Evolutionary conservation across 2,113 vertebrate genomes (phyloP).

Genomic region (Podarcis cretensis): DNA sequence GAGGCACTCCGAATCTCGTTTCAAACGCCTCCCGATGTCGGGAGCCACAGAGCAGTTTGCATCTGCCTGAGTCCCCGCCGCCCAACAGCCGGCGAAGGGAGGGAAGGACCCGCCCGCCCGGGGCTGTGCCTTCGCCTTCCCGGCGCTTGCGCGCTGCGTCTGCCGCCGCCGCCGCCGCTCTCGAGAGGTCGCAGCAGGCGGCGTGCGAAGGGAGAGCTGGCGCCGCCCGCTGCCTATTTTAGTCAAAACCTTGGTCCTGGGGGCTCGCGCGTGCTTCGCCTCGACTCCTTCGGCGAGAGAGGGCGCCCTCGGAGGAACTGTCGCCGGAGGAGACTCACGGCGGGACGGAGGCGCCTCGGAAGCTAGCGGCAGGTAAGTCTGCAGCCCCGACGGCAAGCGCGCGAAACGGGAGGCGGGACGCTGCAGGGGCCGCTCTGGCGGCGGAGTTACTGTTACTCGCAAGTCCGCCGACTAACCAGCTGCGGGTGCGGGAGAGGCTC

Average conservation of each 20-base stretch:
- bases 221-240: slow-evolving; percentile 60
- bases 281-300: neutral
- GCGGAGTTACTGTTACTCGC: neutral
- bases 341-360: neutral
- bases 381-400: neutral
- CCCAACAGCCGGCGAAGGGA: neutral
- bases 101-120: neutral
- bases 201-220: neutral
- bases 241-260: slow-evolving; percentile 34
- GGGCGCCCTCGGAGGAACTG: neutral
- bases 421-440: neutral
- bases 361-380: neutral
- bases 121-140: neutral
- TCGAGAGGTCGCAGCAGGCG: neutral
- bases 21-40: no score
- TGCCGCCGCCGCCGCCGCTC: slow-evolving; percentile 17
- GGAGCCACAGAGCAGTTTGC: no score
- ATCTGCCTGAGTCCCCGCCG: neutral
- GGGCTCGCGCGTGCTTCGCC: neutral
- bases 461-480: neutral
- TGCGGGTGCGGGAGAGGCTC: neutral
- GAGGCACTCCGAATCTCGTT: neutral
- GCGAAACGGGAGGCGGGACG: no score
- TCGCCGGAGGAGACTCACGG: neutral
- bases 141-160: slow-evolving; percentile 67